Percentiles rank a stretch among this genome's conserved stretches.
Evolutionary conservation across 2,113 vertebrate species (phyloP).

Genomic region (Apodemus speciosus): DNA sequence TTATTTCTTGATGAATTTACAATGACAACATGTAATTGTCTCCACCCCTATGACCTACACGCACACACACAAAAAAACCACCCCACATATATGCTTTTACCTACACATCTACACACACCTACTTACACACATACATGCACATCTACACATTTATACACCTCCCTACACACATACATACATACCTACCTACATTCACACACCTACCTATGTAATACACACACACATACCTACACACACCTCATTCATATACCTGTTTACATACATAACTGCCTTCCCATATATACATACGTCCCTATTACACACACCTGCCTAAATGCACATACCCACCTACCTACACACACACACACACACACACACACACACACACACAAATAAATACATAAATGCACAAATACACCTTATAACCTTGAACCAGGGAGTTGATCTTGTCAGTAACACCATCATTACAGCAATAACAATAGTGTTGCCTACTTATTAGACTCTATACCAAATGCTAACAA

Average conservation of each 20-base stretch:
- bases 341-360: background rate
- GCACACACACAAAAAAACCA: background rate
- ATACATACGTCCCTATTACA: background rate
- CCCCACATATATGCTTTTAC: background rate
- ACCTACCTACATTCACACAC: background rate
- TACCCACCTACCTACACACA: background rate
- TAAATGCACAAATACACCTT: background rate
- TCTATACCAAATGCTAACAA: background rate
- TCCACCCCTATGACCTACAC: background rate
- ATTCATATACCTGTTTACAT: background rate
- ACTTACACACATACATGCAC: background rate
- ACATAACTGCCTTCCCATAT: background rate
- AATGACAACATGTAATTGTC: conserved; percentile 34
- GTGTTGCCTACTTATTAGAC: background rate
- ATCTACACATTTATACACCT: too few species aligned
- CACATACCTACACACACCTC: background rate
- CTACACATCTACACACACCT: background rate
- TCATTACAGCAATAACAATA: background rate
- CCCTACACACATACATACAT: background rate
- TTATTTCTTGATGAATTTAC: conserved; percentile 67
- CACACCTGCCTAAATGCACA: background rate
- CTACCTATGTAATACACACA: background rate
- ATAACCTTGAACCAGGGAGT: background rate
- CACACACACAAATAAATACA: background rate
- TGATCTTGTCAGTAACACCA: background rate